phyloP scores from a whole-genome alignment of 2,113 vertebrate species.

The Loxodonta africana region DNA sequence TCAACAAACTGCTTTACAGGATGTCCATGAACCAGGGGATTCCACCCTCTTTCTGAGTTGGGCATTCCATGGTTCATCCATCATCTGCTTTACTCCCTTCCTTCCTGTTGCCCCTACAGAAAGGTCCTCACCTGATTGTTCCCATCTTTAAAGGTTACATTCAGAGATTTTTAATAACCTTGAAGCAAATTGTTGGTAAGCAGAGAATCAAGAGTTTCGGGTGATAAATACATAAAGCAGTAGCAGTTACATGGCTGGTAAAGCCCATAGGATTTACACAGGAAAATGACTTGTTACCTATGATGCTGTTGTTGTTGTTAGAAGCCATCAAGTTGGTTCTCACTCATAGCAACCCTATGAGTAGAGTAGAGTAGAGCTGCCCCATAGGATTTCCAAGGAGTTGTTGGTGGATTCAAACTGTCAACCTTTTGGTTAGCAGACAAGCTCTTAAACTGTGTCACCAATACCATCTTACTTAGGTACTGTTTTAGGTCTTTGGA shows the following conservation, averaged over 20 bases:
- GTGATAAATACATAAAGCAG: background rate
- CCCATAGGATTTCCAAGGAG: background rate
- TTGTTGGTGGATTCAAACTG: background rate
- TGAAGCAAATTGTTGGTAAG: background rate
- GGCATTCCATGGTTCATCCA: background rate
- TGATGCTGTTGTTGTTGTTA: too few relatives aligned
- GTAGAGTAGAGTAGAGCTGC: too few relatives aligned
- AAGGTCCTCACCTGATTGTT: background rate
- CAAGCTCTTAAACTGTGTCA: too few relatives aligned
- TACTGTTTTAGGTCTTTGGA: background rate
- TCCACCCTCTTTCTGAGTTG: background rate
- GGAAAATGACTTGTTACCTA: background rate
- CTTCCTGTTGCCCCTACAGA: background rate
- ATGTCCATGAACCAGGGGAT: background rate
- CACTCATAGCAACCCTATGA: too few relatives aligned
- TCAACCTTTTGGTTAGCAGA: background rate
- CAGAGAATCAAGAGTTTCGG: background rate
- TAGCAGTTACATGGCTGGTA: rapidly evolving
- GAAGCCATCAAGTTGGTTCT: too few relatives aligned
- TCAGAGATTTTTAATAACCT: background rate
- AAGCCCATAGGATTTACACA: background rate
- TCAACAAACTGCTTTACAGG: background rate
- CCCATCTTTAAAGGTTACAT: background rate
- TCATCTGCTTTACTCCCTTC: background rate
- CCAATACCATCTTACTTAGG: background rate